Percentiles rank a stretch among this genome's conserved stretches.
Conservation (phyloP, 2,797 vertebrate genomes). For the Acanthornis magna region DNA sequence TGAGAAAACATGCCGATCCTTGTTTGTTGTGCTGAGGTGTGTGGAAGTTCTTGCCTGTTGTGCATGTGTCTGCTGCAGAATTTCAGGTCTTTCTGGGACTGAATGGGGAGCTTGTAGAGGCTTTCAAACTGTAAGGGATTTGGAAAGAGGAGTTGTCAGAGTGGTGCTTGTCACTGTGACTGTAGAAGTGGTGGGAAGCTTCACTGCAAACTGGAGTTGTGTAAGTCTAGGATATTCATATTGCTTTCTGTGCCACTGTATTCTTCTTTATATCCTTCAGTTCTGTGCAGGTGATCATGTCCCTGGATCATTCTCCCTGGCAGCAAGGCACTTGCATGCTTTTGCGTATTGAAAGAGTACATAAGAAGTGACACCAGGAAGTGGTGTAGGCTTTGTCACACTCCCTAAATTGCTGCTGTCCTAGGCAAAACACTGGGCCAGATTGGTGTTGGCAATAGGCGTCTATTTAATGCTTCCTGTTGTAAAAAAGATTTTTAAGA, state of each 20-base stretch:
- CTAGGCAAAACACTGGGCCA: neutral
- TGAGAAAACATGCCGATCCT: neutral
- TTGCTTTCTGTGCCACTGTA: neutral
- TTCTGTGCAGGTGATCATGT: neutral
- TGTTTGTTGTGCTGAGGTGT: neutral
- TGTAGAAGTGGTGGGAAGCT: neutral
- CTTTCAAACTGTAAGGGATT: neutral
- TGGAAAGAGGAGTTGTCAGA: neutral
- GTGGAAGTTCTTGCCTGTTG: neutral
- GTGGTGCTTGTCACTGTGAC: neutral
- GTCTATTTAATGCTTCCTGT: neutral
- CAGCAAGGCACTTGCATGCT: neutral
- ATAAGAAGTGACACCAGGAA: neutral
- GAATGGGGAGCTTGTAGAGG: neutral
- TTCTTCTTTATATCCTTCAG: neutral
- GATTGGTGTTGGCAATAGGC: neutral
- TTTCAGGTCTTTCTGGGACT: neutral
- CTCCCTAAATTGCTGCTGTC: neutral
- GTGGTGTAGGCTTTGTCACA: neutral
- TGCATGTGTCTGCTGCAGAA: neutral
- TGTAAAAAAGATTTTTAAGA: neutral
- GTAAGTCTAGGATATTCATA: neutral
- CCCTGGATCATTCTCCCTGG: neutral
- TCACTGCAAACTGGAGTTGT: neutral
- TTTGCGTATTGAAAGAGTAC: neutral